phyloP scores from a whole-genome alignment of 1,140 invertebrate species.

The Procambarus clarkii region DNA sequence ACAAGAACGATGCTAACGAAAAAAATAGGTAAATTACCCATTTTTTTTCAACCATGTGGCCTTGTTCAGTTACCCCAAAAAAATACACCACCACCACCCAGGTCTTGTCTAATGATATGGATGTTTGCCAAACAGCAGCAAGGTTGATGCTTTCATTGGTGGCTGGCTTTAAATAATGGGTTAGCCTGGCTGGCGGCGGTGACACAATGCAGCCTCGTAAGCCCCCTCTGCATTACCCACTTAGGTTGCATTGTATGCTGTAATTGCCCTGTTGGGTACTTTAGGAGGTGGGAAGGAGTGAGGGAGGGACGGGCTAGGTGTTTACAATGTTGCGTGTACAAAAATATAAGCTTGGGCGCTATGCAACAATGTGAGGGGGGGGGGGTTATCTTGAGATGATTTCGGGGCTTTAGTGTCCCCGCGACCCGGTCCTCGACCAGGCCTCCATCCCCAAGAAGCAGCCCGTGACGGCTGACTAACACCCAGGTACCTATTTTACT shows the following conservation, averaged over 20 bases:
- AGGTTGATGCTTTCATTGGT: slow-evolving; percentile 22
- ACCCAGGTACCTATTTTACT: too few relatives aligned
- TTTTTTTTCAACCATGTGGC: background rate
- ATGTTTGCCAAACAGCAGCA: slow-evolving; percentile 44
- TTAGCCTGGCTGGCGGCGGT: background rate
- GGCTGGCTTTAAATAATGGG: slow-evolving; percentile 2
- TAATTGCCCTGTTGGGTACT: slow-evolving; percentile 11
- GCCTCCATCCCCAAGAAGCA: too few relatives aligned
- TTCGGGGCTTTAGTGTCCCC: too few relatives aligned
- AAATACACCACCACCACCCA: background rate
- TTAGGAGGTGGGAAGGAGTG: background rate
- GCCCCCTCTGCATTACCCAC: background rate
- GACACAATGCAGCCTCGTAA: background rate
- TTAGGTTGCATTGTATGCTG: slow-evolving; percentile 5
- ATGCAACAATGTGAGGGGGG: too few relatives aligned
- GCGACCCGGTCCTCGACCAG: too few relatives aligned
- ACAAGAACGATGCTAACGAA: background rate
- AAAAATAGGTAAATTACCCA: background rate
- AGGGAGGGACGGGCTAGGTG: too few relatives aligned
- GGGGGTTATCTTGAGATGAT: too few relatives aligned
- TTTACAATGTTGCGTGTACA: too few relatives aligned
- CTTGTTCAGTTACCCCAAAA: background rate
- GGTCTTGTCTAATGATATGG: background rate
- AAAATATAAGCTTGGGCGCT: too few relatives aligned
- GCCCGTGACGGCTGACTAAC: too few relatives aligned